Base-by-base conservation (phyloP, 2,113 vertebrate species). In the Pangasianodon hypophthalmus region DNA sequence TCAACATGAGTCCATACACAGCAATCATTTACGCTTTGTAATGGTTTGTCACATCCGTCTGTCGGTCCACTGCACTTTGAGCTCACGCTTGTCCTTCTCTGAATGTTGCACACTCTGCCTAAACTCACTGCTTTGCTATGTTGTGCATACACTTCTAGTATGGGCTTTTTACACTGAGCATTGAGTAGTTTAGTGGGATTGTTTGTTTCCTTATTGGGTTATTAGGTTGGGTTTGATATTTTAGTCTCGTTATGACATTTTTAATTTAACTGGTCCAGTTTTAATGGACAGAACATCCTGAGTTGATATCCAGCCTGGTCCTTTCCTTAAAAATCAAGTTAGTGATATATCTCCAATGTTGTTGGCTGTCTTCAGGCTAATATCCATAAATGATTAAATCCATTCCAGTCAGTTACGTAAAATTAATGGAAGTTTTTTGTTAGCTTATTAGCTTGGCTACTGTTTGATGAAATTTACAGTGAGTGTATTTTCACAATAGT, bases 1-100 rank as follows among this genome's bases (percentile, higher is more conserved):
- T 87, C 19, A n/a, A 88, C 92, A 83, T 92, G 92, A 92, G 91
- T 85, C 93, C 94, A 94, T 92, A 90, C 92, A 94, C n/a, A 88
- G 90, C 79, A 77, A 94, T 95, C 94, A 21, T 91, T 87, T 83
- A 67, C 41, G 48, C 84, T 95, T 90, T 94, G 91, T 48, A 87
- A 79, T 60, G 69, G 71, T 77, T 75, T 46, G 71, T 77, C 86
- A 58, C 71, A 60, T 77, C 37, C 54, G 71, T 60, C 86, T 58
- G 82, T 58, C 41, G n/a, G 90, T 91, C 91, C 92, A 89, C 88
- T 88, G 90, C 91, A 88, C 93, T 84, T 32, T 58, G 13, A 60
- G 24, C 88, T 73, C 64, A 52, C 29, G 16, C 46, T 64, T 44
- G 62, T 82, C 87, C 80, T 69, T 52, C 46, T 44, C 58, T 21